phyloP scores from a whole-genome alignment of 2,797 vertebrate species.

The Sparus aurata region DNA sequence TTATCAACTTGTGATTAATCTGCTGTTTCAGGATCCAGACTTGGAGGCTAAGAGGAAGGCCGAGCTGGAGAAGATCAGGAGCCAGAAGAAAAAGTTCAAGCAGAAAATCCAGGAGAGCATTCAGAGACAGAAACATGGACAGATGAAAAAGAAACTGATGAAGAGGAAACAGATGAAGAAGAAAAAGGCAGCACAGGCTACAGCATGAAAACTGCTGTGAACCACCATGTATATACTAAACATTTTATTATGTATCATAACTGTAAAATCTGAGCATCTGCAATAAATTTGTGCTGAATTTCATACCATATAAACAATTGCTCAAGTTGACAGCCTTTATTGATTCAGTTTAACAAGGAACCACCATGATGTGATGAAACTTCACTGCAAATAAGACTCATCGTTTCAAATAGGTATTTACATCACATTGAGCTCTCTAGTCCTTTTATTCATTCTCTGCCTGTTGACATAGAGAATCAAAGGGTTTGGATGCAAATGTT shows the following conservation, averaged over 20 bases:
- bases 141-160: slow-evolving; percentile 73
- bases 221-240: slow-evolving; percentile 46
- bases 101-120: slow-evolving; percentile 84
- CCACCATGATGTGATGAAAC: slow-evolving; percentile 65
- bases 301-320: slow-evolving; percentile 12
- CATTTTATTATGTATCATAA: slow-evolving; percentile 54
- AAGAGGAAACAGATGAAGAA: slow-evolving; percentile 67
- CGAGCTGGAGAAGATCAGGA: slow-evolving; percentile 91
- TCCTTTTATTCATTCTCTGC: slow-evolving; percentile 26
- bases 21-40: slow-evolving; percentile 90
- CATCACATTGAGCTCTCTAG: slow-evolving; percentile 59
- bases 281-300: slow-evolving; percentile 45
- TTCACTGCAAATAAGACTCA: slow-evolving; percentile 72
- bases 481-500: slow-evolving; percentile 52
- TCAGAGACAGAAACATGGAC: slow-evolving; percentile 74
- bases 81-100: slow-evolving; percentile 87
- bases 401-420: slow-evolving; percentile 65
- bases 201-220: slow-evolving; percentile 28
- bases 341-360: slow-evolving; percentile 71
- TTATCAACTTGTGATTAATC: not conserved
- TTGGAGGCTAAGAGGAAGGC: slow-evolving; percentile 91
- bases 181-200: slow-evolving; percentile 38
- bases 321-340: slow-evolving; percentile 74
- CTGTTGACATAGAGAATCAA: slow-evolving; percentile 44
- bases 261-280: slow-evolving; percentile 26